Evolutionary conservation across 2,888 invertebrate species (phyloP).

Genomic region (Rotaria magnacalcarata): DNA sequence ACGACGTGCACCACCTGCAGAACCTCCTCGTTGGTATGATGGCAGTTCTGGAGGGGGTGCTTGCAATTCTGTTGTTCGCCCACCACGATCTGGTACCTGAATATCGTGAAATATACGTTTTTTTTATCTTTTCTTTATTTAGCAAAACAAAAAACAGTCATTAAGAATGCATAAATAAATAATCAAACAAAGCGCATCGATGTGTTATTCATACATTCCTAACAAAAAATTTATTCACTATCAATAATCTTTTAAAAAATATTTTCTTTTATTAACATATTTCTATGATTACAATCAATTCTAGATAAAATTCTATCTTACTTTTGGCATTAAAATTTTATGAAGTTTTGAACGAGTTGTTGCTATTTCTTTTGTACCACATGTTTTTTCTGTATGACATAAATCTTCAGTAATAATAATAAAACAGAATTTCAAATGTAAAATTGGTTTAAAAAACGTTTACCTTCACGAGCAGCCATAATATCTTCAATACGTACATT

Average conservation of each 20-base stretch:
- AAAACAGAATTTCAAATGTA: background rate
- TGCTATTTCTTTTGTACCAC: slow-evolving; percentile 76
- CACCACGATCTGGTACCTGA: slow-evolving; percentile 87
- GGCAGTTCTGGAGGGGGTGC: slow-evolving; percentile 96
- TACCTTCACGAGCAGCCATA: slow-evolving; percentile 73
- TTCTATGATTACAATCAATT: background rate
- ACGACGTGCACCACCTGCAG: slow-evolving; percentile 47
- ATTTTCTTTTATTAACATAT: background rate
- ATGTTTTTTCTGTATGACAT: slow-evolving; percentile 83
- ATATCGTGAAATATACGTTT: background rate
- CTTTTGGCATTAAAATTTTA: slow-evolving; percentile 79
- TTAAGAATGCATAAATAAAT: too few species aligned
- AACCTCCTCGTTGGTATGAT: slow-evolving; percentile 69
- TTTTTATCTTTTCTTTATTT: background rate
- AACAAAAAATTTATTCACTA: too few species aligned
- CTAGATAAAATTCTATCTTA: slow-evolving; percentile 52
- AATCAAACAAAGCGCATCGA: too few species aligned
- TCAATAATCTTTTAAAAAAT: background rate
- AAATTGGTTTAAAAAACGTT: background rate
- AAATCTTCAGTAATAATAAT: slow-evolving; percentile 62
- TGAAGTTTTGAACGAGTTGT: slow-evolving; percentile 79
- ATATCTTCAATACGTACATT: slow-evolving; percentile 72
- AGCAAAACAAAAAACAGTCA: background rate
- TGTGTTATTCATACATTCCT: too few species aligned
- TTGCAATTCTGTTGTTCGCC: slow-evolving; percentile 80